Base-by-base conservation (phyloP, 2,888 invertebrate genomes). In the Leucophenga montana region DNA sequence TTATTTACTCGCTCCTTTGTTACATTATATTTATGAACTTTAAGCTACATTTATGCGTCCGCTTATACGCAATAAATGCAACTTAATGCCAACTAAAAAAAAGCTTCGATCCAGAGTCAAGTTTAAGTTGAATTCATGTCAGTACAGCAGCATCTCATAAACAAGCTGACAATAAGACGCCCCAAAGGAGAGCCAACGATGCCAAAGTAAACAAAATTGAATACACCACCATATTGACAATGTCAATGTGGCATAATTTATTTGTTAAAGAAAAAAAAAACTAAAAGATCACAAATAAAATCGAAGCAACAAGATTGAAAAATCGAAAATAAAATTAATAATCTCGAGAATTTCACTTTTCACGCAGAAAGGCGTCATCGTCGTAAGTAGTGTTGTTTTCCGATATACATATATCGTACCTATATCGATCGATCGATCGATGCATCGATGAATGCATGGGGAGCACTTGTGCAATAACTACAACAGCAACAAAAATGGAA, bases 251-350 rank as follows among this genome's bases (percentile, higher is more conserved):
- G 75, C 76, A 76, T 56, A 22, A 54, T n/a, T 72, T 18, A 61
- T 39, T 61, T 61, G 48, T 46, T 46, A 48, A 64, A 46, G 18
- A 18, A 16, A 9, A 48, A 22, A 16, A 22, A 27, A 27, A 27
- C 27, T 27, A 27, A 27, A 27, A 27, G 2, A 27, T 27, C 27
- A 27, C 27, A 50, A 50, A 50, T 64, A 64, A 48, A 22, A 46
- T 39, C 14, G 61, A 27, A 33, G 18, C 33, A 33, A 4, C 39
- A 4, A 61, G 33, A 48, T 16, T 16, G 9, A 64, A 64, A 48
- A 57, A 81, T 78, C 83, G 83, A 84, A 83, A 82, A 80, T 78
- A 84, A 82, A 83, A 84, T 82, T 84, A 82, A 84, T 82, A 82
- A 84, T 84, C 78, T 22, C 8, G n/a, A 22, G 84, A 82, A 82